phyloP scores from a whole-genome alignment of 2,113 vertebrate genomes.

The Riparia riparia region DNA sequence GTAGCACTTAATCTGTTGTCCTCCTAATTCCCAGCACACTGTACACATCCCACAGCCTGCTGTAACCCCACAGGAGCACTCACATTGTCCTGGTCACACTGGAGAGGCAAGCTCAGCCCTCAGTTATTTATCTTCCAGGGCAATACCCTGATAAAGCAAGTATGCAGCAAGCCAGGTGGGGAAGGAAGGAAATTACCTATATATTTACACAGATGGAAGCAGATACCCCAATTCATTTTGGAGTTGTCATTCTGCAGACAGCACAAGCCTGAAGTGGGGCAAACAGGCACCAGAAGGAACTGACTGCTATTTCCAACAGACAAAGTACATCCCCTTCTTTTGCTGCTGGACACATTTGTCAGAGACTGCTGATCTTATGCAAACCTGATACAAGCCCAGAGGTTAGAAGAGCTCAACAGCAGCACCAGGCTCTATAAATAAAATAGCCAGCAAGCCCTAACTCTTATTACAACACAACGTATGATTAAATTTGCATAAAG shows the following conservation, averaged over 20 bases:
- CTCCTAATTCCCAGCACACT: not conserved
- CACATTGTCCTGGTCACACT: rapidly evolving
- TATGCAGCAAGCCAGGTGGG: not conserved
- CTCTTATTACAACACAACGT: not conserved
- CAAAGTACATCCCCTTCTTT: not conserved
- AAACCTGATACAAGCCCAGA: not conserved
- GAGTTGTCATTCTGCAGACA: not conserved
- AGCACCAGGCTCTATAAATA: not conserved
- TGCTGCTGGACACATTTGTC: not conserved
- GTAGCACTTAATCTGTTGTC: not conserved
- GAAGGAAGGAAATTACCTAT: not conserved
- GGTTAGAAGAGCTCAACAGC: not conserved
- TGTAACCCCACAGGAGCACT: rapidly evolving
- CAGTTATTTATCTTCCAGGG: not conserved
- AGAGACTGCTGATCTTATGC: not conserved
- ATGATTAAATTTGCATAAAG: not conserved
- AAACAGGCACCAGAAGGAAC: not conserved
- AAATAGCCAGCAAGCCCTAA: not conserved
- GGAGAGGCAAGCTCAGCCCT: not conserved
- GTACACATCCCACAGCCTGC: not conserved
- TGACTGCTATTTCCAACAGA: not conserved
- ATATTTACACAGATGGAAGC: not conserved
- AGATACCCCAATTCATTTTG: not conserved
- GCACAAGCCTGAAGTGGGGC: not conserved
- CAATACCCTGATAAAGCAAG: not conserved